Percentiles rank a stretch among this genome's conserved stretches.
phyloP scores from a whole-genome alignment of 2,797 vertebrate genomes.

The Poecilia wingei region DNA sequence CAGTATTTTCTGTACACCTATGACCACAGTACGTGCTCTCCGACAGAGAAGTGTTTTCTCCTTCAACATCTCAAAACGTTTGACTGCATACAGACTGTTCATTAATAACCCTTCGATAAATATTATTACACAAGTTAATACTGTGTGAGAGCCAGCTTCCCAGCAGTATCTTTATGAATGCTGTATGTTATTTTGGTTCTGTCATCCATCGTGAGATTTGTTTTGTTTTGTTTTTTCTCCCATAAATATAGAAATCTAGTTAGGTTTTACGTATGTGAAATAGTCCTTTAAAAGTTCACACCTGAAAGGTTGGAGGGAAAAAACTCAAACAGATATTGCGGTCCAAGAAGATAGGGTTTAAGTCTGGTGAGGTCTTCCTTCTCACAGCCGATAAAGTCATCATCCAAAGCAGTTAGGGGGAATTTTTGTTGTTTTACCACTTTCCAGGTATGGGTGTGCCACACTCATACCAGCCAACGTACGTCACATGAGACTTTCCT shows the following conservation, averaged over 20 bases:
- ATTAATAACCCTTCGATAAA: constrained; percentile 88
- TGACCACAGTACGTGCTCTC: constrained; percentile 34
- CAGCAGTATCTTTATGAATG: constrained; percentile 81
- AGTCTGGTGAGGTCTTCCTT: constrained; percentile 42
- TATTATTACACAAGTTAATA: constrained; percentile 94
- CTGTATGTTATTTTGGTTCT: constrained; percentile 55
- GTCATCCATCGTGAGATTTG: constrained; percentile 75
- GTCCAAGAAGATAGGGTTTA: constrained; percentile 54
- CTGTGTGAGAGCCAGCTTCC: constrained; percentile 99
- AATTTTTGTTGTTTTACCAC: constrained; percentile 82
- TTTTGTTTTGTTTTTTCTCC: constrained; percentile 2
- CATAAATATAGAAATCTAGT: constrained; percentile 4
- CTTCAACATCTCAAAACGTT: constrained; percentile 50
- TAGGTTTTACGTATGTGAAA: constrained; percentile 70
- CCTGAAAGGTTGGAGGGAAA: constrained; percentile 51
- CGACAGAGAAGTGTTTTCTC: constrained; percentile 47
- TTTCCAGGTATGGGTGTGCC: constrained; percentile 96
- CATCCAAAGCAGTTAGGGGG: constrained; percentile 23
- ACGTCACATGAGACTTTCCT: constrained; percentile 89
- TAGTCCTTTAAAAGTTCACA: constrained; percentile 66
- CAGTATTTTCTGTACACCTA: constrained; percentile 54
- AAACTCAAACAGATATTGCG: constrained; percentile 52
- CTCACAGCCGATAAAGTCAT: constrained; percentile 26
- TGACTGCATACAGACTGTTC: constrained; percentile 68
- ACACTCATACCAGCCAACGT: constrained; percentile 97